Conservation (phyloP, 2,797 vertebrate genomes). For the Falco concolor region DNA sequence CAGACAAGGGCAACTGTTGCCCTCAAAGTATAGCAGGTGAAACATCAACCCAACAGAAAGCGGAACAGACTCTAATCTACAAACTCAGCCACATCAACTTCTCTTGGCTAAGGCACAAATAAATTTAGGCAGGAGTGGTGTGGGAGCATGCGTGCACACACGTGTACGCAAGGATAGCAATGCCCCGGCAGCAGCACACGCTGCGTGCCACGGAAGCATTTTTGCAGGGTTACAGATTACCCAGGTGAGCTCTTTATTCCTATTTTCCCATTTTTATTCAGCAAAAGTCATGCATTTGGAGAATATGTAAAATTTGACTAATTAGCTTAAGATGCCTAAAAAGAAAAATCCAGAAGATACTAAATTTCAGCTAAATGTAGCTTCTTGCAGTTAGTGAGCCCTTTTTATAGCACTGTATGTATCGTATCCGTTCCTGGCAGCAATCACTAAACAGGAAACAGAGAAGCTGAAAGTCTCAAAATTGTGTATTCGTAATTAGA, state of each 20-base stretch:
- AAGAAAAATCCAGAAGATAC: not conserved
- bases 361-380: not conserved
- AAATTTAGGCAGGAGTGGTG: fast-evolving
- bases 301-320: not conserved
- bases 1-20: conserved; percentile 20
- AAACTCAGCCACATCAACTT: not conserved
- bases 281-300: not conserved
- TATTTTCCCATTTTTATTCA: not conserved
- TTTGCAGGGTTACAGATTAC: not conserved
- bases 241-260: not conserved
- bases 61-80: not conserved
- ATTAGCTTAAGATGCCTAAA: not conserved
- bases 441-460: not conserved
- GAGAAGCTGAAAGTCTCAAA: conserved; percentile 26
- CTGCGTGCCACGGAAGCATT: not conserved
- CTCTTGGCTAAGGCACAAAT: not conserved
- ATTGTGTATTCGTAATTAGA: conserved; percentile 15
- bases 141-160: not conserved
- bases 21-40: not conserved
- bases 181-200: not conserved
- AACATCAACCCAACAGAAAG: not conserved
- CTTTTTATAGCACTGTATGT: not conserved
- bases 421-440: not conserved
- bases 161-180: not conserved
- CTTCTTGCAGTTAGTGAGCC: not conserved